These are phyloP conservation scores for Lymantria monacha DNA, from an alignment of 2,888 invertebrate species.

Conservation along the genomic window DNA sequence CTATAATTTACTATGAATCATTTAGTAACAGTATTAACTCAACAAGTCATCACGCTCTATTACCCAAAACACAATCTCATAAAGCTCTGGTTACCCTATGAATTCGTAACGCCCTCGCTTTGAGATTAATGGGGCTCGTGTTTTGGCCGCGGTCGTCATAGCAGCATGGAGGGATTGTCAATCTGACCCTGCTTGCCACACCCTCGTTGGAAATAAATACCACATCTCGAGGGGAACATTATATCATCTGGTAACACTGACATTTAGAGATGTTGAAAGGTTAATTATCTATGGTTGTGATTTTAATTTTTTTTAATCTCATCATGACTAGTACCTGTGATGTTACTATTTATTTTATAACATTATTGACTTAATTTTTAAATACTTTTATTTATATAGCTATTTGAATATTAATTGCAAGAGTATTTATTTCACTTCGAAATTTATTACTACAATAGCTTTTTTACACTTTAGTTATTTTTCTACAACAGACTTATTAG, in stretches of 20 bases:
- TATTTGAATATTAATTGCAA: too few species aligned
- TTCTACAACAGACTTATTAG: too few species aligned
- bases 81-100: constrained; percentile 46
- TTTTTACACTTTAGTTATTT: too few species aligned
- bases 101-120: constrained; percentile 67
- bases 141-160: constrained; percentile 73
- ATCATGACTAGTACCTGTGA: not conserved
- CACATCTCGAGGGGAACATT: constrained; percentile 74
- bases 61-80: constrained; percentile 26
- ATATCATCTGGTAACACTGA: constrained; percentile 60
- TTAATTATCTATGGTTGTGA: constrained; percentile 31
- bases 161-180: constrained; percentile 63
- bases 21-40: constrained; percentile 9
- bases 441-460: too few species aligned
- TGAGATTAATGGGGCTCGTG: constrained; percentile 76
- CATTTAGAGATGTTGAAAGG: constrained; percentile 48
- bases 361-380: not conserved
- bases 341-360: not conserved
- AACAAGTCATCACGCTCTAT: constrained; percentile 20
- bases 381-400: not conserved
- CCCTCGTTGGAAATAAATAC: constrained; percentile 59
- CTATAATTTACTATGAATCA: not conserved
- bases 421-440: too few species aligned
- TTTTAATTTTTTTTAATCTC: constrained; percentile 15
- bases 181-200: constrained; percentile 46